Base-by-base conservation (phyloP, 1,140 invertebrate species). In the Solen grandis region DNA sequence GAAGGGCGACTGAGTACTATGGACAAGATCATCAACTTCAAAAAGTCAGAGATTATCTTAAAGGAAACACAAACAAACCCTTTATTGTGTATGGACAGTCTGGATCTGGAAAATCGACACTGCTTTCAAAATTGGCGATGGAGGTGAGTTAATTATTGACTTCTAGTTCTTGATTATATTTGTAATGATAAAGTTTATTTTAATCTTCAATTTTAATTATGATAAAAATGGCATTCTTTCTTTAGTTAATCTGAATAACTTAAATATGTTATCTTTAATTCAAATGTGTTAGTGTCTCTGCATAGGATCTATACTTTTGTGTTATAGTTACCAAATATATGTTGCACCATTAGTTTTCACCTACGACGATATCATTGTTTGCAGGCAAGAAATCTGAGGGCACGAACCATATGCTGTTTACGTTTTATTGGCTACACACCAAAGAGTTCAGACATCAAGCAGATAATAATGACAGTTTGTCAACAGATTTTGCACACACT, bases 401-500 rank as follows among this genome's bases (percentile, higher is more conserved):
- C 73, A 3, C 68, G 85, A n/a, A 79, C 77, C 19, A 81, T 90
- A 29, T 79, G 72, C 62, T 54, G 90, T 0, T 57, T 88, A 19
- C 82, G 90, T 25, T 91, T 86, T 80, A 65, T 90, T 10, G 90
- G 89, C 5, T 84, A 87, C 29, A 91, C 90, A 5, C 69, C 84
- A 22, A 74, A 82, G 36, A 86, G 88, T 54, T 79, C 83, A 3
- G 86, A 88, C 97, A 22, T 98, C 96, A 31, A 97, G 98, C 90
- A 97, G 95, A 74, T 98, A 95, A 82, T 99, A 8, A 97, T 97
- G 82, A 98, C 97, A 38, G 96, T 99, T 81, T 99, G 98, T 92
- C 96, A 97, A 0, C 91, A 92, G 65, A 62, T 92, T 0, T 62
- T 83, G 5, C 29, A 69, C 19, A 78, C 85, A 10, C 62, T 88